These are phyloP conservation scores for Anticlea derivata DNA, from an alignment of 2,888 invertebrate genomes.

Conservation along the genomic window DNA sequence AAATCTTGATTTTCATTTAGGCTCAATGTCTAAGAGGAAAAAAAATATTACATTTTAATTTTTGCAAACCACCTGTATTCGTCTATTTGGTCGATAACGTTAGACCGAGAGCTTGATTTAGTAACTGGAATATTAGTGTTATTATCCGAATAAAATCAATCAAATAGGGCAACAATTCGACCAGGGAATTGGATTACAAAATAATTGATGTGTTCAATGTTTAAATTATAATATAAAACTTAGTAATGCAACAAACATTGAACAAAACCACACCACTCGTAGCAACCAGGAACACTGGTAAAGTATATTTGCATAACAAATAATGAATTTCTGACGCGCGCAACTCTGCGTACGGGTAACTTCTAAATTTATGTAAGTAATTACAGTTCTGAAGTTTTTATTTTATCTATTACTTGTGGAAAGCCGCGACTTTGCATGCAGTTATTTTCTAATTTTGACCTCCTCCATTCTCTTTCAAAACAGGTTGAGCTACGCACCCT, in stretches of 20 bases:
- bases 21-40: no score
- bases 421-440: background rate
- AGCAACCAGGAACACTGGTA: slow-evolving; percentile 29
- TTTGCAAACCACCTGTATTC: no score
- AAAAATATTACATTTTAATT: no score
- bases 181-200: slow-evolving; percentile 5
- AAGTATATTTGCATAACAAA: slow-evolving; percentile 41
- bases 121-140: no score
- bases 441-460: no score
- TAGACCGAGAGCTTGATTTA: no score
- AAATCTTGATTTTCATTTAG: no score
- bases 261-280: slow-evolving; percentile 34
- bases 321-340: slow-evolving; percentile 32
- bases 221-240: slow-evolving; percentile 24
- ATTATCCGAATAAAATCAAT: background rate
- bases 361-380: slow-evolving; percentile 34
- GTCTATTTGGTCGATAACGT: background rate
- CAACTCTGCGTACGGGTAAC: slow-evolving; percentile 32
- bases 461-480: no score
- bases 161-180: background rate
- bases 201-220: slow-evolving; percentile 13
- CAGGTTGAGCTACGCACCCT: no score
- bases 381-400: slow-evolving; percentile 33
- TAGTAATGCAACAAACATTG: slow-evolving; percentile 28
- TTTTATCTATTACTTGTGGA: slow-evolving; percentile 25